A percentile compares a stretch with the other conserved stretches of the same genome.
These are phyloP conservation scores for Drosophila bunnanda DNA, from an alignment of 2,888 invertebrate genomes.

Conservation along the genomic window DNA sequence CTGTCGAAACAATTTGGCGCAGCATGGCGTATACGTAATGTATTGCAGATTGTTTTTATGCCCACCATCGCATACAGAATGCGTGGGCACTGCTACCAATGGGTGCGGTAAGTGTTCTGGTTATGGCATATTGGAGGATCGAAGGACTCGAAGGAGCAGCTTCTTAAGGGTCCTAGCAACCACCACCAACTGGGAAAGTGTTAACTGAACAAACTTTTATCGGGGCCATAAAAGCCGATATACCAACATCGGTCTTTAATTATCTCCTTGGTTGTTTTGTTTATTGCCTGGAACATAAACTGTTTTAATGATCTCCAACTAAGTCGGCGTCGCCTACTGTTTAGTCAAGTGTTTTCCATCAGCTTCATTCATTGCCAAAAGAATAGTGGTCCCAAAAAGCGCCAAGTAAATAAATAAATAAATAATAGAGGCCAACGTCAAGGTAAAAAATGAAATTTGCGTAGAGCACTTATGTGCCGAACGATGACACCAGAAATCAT, in stretches of 20 bases:
- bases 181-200: constrained; percentile 9
- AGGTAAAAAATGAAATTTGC: constrained; percentile 37
- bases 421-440: constrained; percentile 47
- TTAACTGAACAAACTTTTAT: constrained; percentile 19
- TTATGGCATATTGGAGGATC: constrained; percentile 30
- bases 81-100: constrained; percentile 16
- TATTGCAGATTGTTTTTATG: constrained; percentile 55
- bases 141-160: constrained; percentile 23
- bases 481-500: constrained; percentile 22
- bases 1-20: constrained; percentile 62
- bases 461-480: not conserved
- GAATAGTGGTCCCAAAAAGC: constrained; percentile 12
- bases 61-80: constrained; percentile 1
- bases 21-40: constrained; percentile 67
- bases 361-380: constrained; percentile 18
- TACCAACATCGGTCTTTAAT: constrained; percentile 24
- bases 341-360: constrained; percentile 36
- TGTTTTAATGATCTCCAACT: constrained; percentile 11
- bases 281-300: constrained; percentile 24
- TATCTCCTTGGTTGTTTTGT: constrained; percentile 24
- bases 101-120: constrained; percentile 53
- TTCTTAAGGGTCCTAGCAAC: constrained; percentile 9
- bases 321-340: constrained; percentile 19
- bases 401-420: constrained; percentile 5
- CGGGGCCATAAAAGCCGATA: constrained; percentile 12